phyloP scores from a whole-genome alignment of 2,113 vertebrate species.

The Hemichromis elongatus region DNA sequence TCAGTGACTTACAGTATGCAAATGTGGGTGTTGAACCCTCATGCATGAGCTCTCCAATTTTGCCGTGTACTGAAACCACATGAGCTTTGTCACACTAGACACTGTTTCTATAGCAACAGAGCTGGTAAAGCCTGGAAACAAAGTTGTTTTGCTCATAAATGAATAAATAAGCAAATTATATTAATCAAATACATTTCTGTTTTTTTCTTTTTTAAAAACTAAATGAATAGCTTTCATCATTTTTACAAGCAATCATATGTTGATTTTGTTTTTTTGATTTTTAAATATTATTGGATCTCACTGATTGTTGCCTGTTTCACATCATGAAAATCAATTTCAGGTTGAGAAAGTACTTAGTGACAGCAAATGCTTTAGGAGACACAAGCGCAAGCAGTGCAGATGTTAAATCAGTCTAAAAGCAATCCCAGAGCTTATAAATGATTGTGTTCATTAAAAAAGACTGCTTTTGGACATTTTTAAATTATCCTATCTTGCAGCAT shows the following conservation, averaged over 20 bases:
- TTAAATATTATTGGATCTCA: fast-evolving
- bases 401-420: not conserved
- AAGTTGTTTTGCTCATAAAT: slow-evolving; percentile 43
- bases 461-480: not conserved
- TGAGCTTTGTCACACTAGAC: slow-evolving; percentile 50
- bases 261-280: not conserved
- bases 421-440: not conserved
- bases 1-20: slow-evolving; percentile 16
- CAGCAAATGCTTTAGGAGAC: not conserved
- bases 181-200: not conserved
- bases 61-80: slow-evolving; percentile 39
- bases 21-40: slow-evolving; percentile 51
- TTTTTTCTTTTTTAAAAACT: not conserved
- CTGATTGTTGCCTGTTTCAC: not conserved
- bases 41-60: slow-evolving; percentile 26
- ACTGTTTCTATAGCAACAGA: slow-evolving; percentile 65
- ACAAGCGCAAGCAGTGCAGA: not conserved
- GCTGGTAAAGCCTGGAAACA: slow-evolving; percentile 41
- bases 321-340: not conserved
- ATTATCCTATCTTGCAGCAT: not conserved
- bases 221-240: not conserved
- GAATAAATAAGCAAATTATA: slow-evolving; percentile 27
- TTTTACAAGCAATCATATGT: not conserved
- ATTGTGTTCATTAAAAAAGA: not conserved
- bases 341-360: not conserved